These are phyloP conservation scores for Macrostomum lignano DNA, from an alignment of 1,140 invertebrate genomes.

Conservation along the genomic window DNA sequence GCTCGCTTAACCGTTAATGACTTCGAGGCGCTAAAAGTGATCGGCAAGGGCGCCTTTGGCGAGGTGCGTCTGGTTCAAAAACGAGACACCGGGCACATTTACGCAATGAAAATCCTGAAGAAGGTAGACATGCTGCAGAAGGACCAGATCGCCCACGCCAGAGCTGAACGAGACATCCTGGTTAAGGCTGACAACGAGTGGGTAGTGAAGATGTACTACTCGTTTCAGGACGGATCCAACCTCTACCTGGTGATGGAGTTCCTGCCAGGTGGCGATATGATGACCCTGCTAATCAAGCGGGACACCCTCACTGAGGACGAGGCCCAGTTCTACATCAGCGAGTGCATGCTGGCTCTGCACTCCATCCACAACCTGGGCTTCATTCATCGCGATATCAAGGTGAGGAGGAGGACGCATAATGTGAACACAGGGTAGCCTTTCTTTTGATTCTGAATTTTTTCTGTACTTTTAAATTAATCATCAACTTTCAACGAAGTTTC, in stretches of 20 bases:
- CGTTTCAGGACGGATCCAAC: slow-evolving; percentile 89
- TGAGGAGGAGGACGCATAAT: too few species aligned
- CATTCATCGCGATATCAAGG: slow-evolving; percentile 96
- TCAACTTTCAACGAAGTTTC: too few species aligned
- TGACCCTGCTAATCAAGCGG: slow-evolving; percentile 97
- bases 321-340: slow-evolving; percentile 93
- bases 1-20: slow-evolving; percentile 85
- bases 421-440: too few species aligned
- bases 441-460: too few species aligned
- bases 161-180: slow-evolving; percentile 83
- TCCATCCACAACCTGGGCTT: slow-evolving; percentile 96
- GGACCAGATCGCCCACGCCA: slow-evolving; percentile 84
- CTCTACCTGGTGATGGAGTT: slow-evolving; percentile 99
- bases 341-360: slow-evolving; percentile 87
- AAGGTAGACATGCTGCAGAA: slow-evolving; percentile 98
- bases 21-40: slow-evolving; percentile 89
- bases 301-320: slow-evolving; percentile 91
- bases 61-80: slow-evolving; percentile 90
- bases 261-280: slow-evolving; percentile 90
- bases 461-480: too few species aligned
- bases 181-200: slow-evolving; percentile 97
- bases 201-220: slow-evolving; percentile 99
- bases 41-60: slow-evolving; percentile 83
- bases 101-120: slow-evolving; percentile 96
- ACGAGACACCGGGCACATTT: slow-evolving; percentile 95